These are phyloP conservation scores for Rhinoderma darwinii DNA, from an alignment of 2,113 vertebrate species.

Conservation along the genomic window DNA sequence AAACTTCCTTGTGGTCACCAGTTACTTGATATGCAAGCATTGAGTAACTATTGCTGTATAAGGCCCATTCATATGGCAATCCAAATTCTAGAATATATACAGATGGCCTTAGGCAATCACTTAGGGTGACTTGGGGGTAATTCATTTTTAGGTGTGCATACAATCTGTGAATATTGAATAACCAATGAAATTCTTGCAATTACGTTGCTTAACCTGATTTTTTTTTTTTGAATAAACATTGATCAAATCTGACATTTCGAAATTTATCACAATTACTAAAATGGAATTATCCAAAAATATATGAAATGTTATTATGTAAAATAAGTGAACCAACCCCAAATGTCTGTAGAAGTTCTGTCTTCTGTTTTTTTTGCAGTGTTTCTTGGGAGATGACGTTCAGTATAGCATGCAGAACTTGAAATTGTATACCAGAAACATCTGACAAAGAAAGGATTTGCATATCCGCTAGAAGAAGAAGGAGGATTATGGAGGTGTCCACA, in stretches of 20 bases:
- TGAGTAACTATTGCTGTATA: too few species aligned
- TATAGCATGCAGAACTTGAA: conserved; percentile 66
- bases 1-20: neutral
- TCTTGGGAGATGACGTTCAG: conserved; percentile 67
- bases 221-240: too few species aligned
- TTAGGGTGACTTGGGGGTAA: neutral
- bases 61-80: neutral
- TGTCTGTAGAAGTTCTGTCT: conserved; percentile 76
- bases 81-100: neutral
- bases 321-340: conserved; percentile 74
- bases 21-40: neutral
- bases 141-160: too few species aligned
- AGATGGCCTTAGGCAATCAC: neutral
- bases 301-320: neutral
- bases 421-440: conserved; percentile 67
- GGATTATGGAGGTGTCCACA: conserved; percentile 68
- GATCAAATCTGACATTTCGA: neutral
- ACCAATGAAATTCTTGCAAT: neutral
- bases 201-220: neutral
- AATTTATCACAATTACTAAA: neutral
- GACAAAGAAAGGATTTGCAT: conserved; percentile 67
- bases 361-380: conserved; percentile 61
- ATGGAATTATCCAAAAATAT: neutral
- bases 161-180: neutral
- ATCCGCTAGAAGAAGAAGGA: conserved; percentile 75